These are phyloP conservation scores for Diaphora mendica DNA, from an alignment of 2,888 invertebrate genomes.

Conservation along the genomic window DNA sequence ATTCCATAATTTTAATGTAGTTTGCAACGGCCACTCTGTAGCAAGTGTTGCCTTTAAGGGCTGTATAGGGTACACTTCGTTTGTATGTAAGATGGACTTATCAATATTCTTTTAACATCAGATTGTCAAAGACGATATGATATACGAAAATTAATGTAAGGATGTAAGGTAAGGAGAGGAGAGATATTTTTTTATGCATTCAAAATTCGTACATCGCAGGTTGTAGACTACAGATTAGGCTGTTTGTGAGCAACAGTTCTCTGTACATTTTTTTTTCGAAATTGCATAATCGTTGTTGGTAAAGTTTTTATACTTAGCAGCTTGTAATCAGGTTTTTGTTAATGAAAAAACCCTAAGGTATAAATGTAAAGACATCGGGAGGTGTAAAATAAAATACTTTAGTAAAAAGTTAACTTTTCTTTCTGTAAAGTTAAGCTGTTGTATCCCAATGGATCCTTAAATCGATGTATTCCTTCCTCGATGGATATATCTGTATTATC, in stretches of 20 bases:
- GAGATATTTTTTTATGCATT: conserved; percentile 86
- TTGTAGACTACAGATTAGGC: conserved; percentile 66
- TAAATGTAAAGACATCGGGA: conserved; percentile 76
- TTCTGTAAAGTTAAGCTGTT: conserved; percentile 63
- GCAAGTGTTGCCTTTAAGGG: conserved; percentile 73
- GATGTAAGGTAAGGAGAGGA: conserved; percentile 85
- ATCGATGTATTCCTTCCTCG: conserved; percentile 58
- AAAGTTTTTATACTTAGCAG: conserved; percentile 81
- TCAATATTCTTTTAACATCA: conserved; percentile 74
- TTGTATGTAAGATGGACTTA: conserved; percentile 70
- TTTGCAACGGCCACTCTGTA: conserved; percentile 54
- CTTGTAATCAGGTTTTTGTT: conserved; percentile 82
- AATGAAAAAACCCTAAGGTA: conserved; percentile 73
- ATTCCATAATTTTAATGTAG: conserved; percentile 58
- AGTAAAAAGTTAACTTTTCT: conserved; percentile 73
- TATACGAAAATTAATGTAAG: conserved; percentile 84
- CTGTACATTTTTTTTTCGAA: conserved; percentile 70
- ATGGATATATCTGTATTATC: conserved; percentile 59
- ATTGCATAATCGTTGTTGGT: conserved; percentile 84
- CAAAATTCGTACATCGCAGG: conserved; percentile 78
- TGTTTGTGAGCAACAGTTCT: conserved; percentile 60
- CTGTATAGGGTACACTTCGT: conserved; percentile 65
- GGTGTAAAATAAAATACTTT: conserved; percentile 82
- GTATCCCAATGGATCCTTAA: conserved; percentile 59
- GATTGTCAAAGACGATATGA: conserved; percentile 85